Evolutionary conservation across 2,888 invertebrate species (phyloP), one percentile per base, ranked within the genome.

Genomic region (Meliscaeva auricollis): DNA sequence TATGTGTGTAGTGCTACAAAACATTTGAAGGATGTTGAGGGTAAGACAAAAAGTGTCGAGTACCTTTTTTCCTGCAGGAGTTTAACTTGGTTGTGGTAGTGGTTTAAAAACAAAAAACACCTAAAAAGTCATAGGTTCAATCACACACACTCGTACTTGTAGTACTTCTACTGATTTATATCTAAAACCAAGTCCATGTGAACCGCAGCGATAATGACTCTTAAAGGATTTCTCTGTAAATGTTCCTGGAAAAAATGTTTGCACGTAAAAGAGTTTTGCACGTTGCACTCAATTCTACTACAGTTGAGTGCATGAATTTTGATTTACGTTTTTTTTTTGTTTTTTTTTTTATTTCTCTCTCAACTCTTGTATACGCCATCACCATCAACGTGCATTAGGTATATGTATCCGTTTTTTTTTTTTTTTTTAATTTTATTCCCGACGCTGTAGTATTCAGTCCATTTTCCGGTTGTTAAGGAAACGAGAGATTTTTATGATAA

Each of bases 391-490:
- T 72, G 76, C 81, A 76, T 76, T 72, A 82, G 81, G n/a, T n/a
- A 77, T 77, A 52, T 41, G 46, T 26, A 26, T 20, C 20, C n/a
- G 50, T 79, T 35, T 54, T 58, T 60, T 76, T 77, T 58, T 60
- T 76, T 77, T 66, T 66, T 82, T 74, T 74, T 69, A 15, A 52
- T 69, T 69, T 69, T 38, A 50, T 62, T 69, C 69, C 17, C 52
- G 38, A 69, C 50, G 35, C n/a, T 38, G 26, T 26, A 26, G 70
- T 46, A 75, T 70, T 69, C 50, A 78, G 78, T 83, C 50, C 64
- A 78, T 74, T 83, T 83, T 79, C 66, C 75, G 69, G 83, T 62
- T 77, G 73, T 83, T 83, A 78, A 62, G 54, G 72, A 52, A 50
- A 50, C 11, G 48, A 22, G 32, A 8, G 46, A 54, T 52, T 77